Conservation (phyloP, 2,113 vertebrate genomes). For the Epinephelus moara region DNA sequence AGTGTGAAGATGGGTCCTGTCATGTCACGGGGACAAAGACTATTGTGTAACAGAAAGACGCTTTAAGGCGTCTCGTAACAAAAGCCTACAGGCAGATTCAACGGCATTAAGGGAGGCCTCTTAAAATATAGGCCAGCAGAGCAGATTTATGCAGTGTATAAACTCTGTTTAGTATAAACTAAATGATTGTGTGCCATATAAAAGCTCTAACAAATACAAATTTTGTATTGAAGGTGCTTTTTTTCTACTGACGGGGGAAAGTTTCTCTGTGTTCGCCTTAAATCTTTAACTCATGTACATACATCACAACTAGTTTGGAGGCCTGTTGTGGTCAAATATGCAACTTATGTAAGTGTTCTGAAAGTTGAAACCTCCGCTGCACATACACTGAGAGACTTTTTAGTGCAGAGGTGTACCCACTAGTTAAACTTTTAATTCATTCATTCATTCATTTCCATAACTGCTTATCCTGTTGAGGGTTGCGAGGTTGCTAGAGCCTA, state of each 20-base stretch:
- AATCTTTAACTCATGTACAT: not conserved
- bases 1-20: conserved; percentile 34
- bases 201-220: too few relatives aligned
- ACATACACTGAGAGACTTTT: too few relatives aligned
- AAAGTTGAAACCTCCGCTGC: not conserved
- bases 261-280: too few relatives aligned
- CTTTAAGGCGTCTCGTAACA: conserved; percentile 27
- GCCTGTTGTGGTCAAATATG: not conserved
- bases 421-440: too few relatives aligned
- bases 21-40: conserved; percentile 56
- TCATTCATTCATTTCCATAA: too few relatives aligned
- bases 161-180: not conserved
- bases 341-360: not conserved
- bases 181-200: not conserved
- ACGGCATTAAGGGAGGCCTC: not conserved
- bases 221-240: too few relatives aligned
- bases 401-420: too few relatives aligned
- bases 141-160: not conserved
- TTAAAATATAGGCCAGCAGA: conserved; percentile 21
- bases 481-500: too few relatives aligned
- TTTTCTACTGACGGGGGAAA: not conserved
- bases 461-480: too few relatives aligned
- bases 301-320: not conserved
- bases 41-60: conserved; percentile 34
- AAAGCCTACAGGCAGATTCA: conserved; percentile 23